A percentile compares a stretch with the other conserved stretches of the same genome.
These are phyloP conservation scores for Chelonus formosanus DNA, from an alignment of 2,888 invertebrate genomes.

Conservation along the genomic window DNA sequence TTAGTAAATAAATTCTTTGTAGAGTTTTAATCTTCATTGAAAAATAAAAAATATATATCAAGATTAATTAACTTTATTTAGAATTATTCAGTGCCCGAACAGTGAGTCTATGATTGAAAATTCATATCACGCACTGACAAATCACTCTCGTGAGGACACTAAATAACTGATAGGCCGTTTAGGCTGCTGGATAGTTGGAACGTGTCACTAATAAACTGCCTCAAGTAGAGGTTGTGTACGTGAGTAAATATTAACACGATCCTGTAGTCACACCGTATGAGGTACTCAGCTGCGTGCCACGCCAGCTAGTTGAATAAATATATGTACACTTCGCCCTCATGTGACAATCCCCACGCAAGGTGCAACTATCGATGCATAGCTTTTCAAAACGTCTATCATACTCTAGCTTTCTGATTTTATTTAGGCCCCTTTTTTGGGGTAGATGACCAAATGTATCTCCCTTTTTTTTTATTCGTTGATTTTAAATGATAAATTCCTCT, in stretches of 20 bases:
- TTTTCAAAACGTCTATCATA: neutral
- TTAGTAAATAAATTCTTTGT: neutral
- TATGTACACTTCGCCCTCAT: conserved; percentile 23
- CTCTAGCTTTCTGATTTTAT: neutral
- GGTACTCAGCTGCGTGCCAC: conserved; percentile 4
- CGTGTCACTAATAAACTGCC: conserved; percentile 52
- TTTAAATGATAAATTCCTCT: neutral
- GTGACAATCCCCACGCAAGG: conserved; percentile 17
- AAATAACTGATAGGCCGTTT: no score
- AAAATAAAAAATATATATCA: neutral
- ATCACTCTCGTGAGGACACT: no score
- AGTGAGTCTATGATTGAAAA: no score
- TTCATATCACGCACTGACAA: no score
- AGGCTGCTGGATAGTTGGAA: conserved; percentile 1
- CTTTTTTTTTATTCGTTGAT: no score
- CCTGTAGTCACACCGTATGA: conserved; percentile 46
- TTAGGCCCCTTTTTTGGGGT: neutral
- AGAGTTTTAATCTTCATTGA: no score
- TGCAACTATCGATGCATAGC: conserved; percentile 6
- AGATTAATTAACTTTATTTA: no score
- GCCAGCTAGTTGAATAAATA: neutral
- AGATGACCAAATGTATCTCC: no score
- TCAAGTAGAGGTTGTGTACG: conserved; percentile 51
- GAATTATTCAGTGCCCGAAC: no score
- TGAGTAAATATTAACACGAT: conserved; percentile 58